Evolutionary conservation across 2,113 vertebrate species (phyloP).

Genomic region (Xerus inauris): DNA sequence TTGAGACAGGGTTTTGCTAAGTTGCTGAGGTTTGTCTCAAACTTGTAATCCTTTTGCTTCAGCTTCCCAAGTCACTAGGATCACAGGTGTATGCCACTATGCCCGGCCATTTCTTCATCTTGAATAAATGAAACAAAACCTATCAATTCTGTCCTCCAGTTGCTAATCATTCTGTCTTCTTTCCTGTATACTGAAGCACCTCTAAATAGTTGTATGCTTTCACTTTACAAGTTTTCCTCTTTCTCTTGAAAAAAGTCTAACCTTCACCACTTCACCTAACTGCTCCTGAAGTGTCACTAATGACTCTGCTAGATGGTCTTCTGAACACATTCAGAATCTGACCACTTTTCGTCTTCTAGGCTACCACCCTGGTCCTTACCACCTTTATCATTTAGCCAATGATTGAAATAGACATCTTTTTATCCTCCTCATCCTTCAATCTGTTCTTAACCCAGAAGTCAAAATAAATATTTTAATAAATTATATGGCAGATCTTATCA

Average conservation of each 20-base stretch:
- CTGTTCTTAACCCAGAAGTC: not conserved
- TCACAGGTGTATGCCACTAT: too few species aligned
- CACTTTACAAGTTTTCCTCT: not conserved
- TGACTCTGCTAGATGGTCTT: not conserved
- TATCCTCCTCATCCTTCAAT: not conserved
- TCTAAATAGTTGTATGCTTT: not conserved
- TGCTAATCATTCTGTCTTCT: not conserved
- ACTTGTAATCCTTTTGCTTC: too few species aligned
- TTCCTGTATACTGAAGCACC: not conserved
- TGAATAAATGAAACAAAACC: not conserved
- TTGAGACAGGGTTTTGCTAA: too few species aligned
- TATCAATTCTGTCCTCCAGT: not conserved
- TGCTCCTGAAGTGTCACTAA: not conserved
- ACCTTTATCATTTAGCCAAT: not conserved
- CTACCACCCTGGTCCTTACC: not conserved
- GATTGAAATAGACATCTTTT: not conserved
- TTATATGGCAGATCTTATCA: not conserved
- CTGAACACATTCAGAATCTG: not conserved
- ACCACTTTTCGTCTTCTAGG: not conserved
- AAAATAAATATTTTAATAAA: not conserved
- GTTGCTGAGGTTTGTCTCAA: too few species aligned
- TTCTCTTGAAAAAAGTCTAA: not conserved
- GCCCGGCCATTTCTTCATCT: not conserved
- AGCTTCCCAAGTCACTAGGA: too few species aligned
- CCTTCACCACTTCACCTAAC: not conserved